A percentile compares a stretch with the other conserved stretches of the same genome.
Conservation (phyloP, 2,797 vertebrate species). For the Dallia pectoralis region DNA sequence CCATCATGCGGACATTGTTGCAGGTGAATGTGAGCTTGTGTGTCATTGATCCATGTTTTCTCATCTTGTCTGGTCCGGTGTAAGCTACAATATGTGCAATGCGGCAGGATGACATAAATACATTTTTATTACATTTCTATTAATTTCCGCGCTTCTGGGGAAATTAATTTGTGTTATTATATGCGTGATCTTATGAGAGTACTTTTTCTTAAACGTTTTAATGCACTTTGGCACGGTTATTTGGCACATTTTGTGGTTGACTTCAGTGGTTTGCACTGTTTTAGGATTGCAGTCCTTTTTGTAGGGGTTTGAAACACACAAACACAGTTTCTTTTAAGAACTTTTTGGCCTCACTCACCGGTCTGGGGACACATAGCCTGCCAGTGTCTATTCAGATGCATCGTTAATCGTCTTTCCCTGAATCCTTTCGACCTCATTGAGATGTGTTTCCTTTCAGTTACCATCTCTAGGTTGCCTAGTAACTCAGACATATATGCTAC, state of each 20-base stretch:
- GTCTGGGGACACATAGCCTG: constrained; percentile 29
- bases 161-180: background rate
- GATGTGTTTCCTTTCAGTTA: constrained; percentile 29
- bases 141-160: background rate
- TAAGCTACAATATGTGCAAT: background rate
- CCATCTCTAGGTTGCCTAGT: constrained; percentile 54
- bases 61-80: background rate
- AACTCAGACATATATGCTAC: constrained; percentile 38
- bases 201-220: too few species aligned
- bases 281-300: too few species aligned
- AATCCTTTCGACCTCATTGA: constrained; percentile 17
- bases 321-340: background rate
- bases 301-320: background rate
- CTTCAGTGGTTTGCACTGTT: too few species aligned
- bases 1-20: background rate
- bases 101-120: background rate
- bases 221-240: too few species aligned
- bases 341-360: constrained; percentile 19
- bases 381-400: constrained; percentile 21
- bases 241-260: too few species aligned
- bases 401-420: constrained; percentile 27
- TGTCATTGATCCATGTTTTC: background rate
- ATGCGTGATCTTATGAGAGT: too few species aligned
- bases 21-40: background rate
- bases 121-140: background rate